Evolutionary conservation across 2,888 invertebrate species (phyloP), one percentile per base, ranked within the genome.

Genomic region (Coelogynopora nodosa): DNA sequence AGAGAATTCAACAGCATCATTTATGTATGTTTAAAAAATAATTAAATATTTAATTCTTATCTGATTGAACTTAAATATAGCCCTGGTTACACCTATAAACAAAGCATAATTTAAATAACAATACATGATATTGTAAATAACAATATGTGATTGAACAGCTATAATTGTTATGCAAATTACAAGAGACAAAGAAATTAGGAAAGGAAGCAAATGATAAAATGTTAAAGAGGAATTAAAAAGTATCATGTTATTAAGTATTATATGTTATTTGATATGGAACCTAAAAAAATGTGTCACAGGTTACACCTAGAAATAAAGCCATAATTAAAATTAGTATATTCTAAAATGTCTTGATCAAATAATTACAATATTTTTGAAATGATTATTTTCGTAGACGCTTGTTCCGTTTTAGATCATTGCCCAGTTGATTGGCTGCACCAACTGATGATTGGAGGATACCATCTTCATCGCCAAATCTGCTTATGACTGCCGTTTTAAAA

Each of bases 391-490:
- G 49, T 49, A 49, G 49, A 49, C 18, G 49, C 49, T 49, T 49
- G 49, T 49, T 49, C 49, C 49, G 49, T 49, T 49, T 49, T 26
- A 80, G 80, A 80, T 80, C 80, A 29, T 80, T 80, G 26, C 80
- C 80, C 29, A 80, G 29, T 26, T 27, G 29, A 80, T 80, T 80
- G 49, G 49, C 49, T 49, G 49, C 49, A 49, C 49, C 49, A 29
- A 80, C 80, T 26, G 80, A 80, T 27, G 80, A 80, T 49, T 49
- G 49, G 49, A 49, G 49, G 80, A 80, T 80, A 27, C 80, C 80
- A 80, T 80, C 80, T 80, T 80, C 80, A 80, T 80, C 80, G 29
- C 26, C 26, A 29, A 80, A 80, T 26, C 80, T 26, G 26, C 29
- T 80, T 27, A 27, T 26, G 2, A 80, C 26, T 26, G 80, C 80